Evolutionary conservation across 2,113 vertebrate genomes (phyloP).

Genomic region (Spermophilus dauricus): DNA sequence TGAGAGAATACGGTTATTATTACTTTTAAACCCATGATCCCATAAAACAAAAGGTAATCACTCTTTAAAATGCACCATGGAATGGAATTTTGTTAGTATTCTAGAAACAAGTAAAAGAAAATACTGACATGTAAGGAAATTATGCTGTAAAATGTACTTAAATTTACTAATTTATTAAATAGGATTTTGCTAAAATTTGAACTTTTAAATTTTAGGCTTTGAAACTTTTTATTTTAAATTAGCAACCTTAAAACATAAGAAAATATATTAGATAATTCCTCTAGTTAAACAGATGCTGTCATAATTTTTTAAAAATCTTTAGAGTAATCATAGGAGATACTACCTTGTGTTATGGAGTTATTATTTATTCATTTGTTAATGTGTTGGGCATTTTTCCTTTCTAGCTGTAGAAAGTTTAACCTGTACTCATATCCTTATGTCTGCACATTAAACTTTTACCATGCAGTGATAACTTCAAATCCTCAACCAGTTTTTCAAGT

Average conservation of each 20-base stretch:
- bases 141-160: constrained; percentile 44
- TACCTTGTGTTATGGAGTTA: constrained; percentile 5
- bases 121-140: constrained; percentile 28
- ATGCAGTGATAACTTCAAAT: constrained; percentile 28
- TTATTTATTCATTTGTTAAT: constrained; percentile 24
- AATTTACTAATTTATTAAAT: constrained; percentile 33
- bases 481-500: neutral
- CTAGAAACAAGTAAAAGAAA: constrained; percentile 39
- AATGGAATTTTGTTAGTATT: constrained; percentile 54
- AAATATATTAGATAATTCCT: constrained; percentile 27
- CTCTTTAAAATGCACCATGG: constrained; percentile 26
- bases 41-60: constrained; percentile 70
- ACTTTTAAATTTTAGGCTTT: constrained; percentile 55
- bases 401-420: constrained; percentile 35
- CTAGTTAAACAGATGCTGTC: constrained; percentile 9
- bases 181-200: constrained; percentile 54
- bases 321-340: constrained; percentile 30
- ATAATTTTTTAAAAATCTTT: neutral
- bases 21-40: constrained; percentile 31
- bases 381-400: neutral
- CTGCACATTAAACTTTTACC: constrained; percentile 34
- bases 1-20: neutral
- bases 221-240: constrained; percentile 28
- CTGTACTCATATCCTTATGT: neutral
- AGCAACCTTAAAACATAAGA: constrained; percentile 26